Evolutionary conservation across 2,797 vertebrate species (phyloP), one percentile per base, ranked within the genome.

Genomic region (Ctenopoma multispine): DNA sequence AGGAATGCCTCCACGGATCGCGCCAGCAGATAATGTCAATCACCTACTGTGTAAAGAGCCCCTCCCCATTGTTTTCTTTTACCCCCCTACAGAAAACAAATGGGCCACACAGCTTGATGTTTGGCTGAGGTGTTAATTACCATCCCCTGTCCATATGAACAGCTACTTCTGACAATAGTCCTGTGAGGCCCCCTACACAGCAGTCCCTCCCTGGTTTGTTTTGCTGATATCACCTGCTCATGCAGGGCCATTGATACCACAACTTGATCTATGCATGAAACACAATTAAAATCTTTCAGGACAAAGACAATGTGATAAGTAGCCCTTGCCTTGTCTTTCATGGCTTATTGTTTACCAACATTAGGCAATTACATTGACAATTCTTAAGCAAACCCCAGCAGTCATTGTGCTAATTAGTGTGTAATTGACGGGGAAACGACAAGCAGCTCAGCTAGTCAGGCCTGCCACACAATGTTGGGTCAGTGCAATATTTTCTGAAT

Each of bases 71-170:
- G 89, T 92, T 94, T 93, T 92, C 93, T 88, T 93, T 93, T 88
- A 87, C 87, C 91, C 92, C 90, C 93, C 90, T 87, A 89, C 86
- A 84, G 90, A 90, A 93, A 91, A 92, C 93, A 95, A 95, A 94
- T 92, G 91, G 93, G 91, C 93, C 90, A 93, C 93, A 95, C 94
- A 93, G 93, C 90, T 75, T 93, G 91, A 87, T 76, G 88, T 92
- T 91, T 90, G 86, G 91, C 87, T 87, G 91, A 94, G 92, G 93
- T 94, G 93, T 93, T 94, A 93, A 94, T 95, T 92, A 91, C 90
- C 72, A 24, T 92, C 90, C 88, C 83, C 76, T 83, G 81, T 79
- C 88, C 89, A 92, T 91, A 93, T 89, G 90, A 94, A 92, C 86
- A 90, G 87, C 89, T 80, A 81, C 86, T 76, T 58, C 86, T 88